Evolutionary conservation across 2,113 vertebrate genomes (phyloP).

Genomic region (Brachypodius melanocephalos): DNA sequence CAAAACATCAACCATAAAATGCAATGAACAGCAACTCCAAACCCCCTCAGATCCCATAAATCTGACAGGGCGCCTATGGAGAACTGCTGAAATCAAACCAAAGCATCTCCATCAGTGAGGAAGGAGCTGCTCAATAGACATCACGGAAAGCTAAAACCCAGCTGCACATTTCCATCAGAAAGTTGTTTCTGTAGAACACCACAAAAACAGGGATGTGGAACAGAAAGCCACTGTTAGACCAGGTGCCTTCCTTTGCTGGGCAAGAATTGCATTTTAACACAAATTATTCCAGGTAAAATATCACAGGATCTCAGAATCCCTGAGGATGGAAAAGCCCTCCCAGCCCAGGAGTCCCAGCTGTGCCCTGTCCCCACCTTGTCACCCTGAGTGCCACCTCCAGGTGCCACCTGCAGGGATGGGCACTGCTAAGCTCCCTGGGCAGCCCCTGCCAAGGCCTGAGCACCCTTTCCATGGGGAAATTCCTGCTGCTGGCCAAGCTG

Average conservation of each 20-base stretch:
- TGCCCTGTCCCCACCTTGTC: not conserved
- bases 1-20: not conserved
- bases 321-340: not conserved
- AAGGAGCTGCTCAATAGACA: not conserved
- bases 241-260: not conserved
- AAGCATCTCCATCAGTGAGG: not conserved
- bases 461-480: not conserved
- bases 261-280: not conserved
- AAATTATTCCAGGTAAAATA: not conserved
- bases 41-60: not conserved
- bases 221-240: not conserved
- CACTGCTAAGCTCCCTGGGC: not conserved
- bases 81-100: not conserved
- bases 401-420: not conserved
- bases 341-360: fast-evolving
- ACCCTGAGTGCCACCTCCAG: not conserved
- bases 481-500: fast-evolving
- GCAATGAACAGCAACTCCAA: not conserved
- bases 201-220: not conserved
- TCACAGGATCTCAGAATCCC: not conserved
- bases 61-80: not conserved
- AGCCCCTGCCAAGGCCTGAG: not conserved
- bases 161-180: not conserved
- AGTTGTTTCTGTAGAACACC: not conserved
- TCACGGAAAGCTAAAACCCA: not conserved